Evolutionary conservation across 2,113 vertebrate genomes (phyloP), one percentile per base, ranked within the genome.

Genomic region (Paracanthobrama guichenoti): DNA sequence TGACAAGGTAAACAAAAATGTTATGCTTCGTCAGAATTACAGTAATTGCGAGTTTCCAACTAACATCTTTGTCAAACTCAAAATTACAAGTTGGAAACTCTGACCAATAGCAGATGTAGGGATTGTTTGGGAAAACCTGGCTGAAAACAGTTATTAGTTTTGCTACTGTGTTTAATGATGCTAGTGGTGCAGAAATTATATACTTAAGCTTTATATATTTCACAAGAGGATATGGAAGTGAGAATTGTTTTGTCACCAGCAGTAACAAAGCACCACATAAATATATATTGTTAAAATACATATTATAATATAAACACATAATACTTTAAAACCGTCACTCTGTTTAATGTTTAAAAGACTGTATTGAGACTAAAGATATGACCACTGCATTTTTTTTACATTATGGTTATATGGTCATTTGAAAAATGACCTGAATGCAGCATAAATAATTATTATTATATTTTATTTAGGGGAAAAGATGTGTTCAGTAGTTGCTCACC

Each of bases 1-100:
- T 0, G 97, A 98, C 91, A 99, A 99, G 97, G 98, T 97, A 90
- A 80, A 46, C 72, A 14, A 48, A 16, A n/a, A 74, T n/a, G 44
- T 74, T 48, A 69, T 69, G 22, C 14, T 74, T 24, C 2, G 11
- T n/a, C 10, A 69, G 4, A 69, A 74, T 74, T 50, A 74, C 72
- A 10, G 72, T 18, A 42, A n/a, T 69, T 69, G 66, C 1, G 4
- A 69, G 35, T 42, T 11, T 69, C 6, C 14, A 46, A 55, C 4
- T 1, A 5, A 50, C 18, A 20, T 67, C 16, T 67, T 35, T 39
- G 18, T 42, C 35, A 69, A 69, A 39, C 18, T 69, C 6, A 31
- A 66, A 66, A 66, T 31, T 18, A 66, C 28, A 66, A 16, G 26
- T 42, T 69, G 35, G 31, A 42, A 12, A 10, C 35, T 11, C 66